Conservation (phyloP, 92 coral and sea anemone genomes). For the Blastomussa wellsi region DNA sequence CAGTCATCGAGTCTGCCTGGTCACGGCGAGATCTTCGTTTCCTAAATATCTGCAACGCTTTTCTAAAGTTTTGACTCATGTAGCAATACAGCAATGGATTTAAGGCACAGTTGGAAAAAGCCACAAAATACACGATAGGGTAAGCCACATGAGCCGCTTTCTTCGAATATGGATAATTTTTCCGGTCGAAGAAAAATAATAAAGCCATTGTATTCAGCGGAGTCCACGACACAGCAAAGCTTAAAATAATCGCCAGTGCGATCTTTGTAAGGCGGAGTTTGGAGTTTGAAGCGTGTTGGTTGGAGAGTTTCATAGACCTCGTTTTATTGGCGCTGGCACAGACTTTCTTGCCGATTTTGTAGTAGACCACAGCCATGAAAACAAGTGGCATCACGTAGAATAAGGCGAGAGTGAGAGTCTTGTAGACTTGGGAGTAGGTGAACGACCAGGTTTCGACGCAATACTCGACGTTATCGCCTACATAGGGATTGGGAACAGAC, state of each 20-base stretch:
- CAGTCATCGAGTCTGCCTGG: conserved; percentile 13
- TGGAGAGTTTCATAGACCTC: conserved; percentile 57
- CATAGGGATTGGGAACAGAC: not conserved
- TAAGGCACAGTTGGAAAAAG: conserved; percentile 79
- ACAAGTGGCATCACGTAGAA: conserved; percentile 69
- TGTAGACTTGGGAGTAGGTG: conserved; percentile 41
- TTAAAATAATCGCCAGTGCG: conserved; percentile 66
- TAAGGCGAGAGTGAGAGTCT: conserved; percentile 33
- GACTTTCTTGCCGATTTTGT: conserved; percentile 68
- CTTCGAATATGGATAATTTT: not conserved
- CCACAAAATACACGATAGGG: conserved; percentile 54
- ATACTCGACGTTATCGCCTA: not conserved
- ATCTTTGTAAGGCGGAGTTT: conserved; percentile 82
- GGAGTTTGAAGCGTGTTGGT: conserved; percentile 45
- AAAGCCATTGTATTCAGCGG: conserved; percentile 46
- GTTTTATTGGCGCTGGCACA: conserved; percentile 74
- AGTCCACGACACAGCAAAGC: conserved; percentile 83
- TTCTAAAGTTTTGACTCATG: conserved; percentile 83
- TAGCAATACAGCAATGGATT: conserved; percentile 81
- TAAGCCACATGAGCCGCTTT: conserved; percentile 26
- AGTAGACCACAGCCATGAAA: conserved; percentile 66
- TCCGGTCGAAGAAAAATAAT: conserved; percentile 22
- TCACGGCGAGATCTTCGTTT: conserved; percentile 22
- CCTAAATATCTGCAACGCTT: conserved; percentile 47
- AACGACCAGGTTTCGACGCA: conserved; percentile 60